Evolutionary conservation across 2,888 invertebrate species (phyloP).

Genomic region (Ormyrus labotus): DNA sequence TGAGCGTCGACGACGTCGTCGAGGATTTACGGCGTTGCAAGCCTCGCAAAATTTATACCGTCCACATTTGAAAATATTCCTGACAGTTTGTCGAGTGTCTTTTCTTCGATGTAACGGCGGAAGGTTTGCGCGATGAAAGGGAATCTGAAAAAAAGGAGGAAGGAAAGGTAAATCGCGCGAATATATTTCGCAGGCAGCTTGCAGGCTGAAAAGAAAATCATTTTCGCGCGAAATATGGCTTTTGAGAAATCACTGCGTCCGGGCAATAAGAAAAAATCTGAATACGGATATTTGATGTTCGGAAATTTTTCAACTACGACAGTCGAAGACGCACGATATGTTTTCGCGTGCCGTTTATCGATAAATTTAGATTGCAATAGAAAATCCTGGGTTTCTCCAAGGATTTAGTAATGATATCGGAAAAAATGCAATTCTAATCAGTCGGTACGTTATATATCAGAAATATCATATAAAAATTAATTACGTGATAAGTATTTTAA

Average conservation of each 20-base stretch:
- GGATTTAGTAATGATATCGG: too few species aligned
- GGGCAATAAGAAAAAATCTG: constrained; percentile 3
- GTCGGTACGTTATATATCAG: too few species aligned
- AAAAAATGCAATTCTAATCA: too few species aligned
- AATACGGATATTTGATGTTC: constrained; percentile 1
- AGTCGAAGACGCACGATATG: not conserved
- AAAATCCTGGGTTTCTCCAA: too few species aligned
- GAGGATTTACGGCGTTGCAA: not conserved
- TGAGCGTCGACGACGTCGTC: not conserved
- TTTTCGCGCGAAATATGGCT: constrained; percentile 25
- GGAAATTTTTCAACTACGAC: not conserved
- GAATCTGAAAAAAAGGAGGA: constrained; percentile 7
- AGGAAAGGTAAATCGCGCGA: constrained; percentile 24
- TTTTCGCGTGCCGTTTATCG: not conserved
- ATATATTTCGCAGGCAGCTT: constrained; percentile 24
- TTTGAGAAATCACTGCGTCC: constrained; percentile 13
- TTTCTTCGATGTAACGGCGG: constrained; percentile 9
- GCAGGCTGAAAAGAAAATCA: constrained; percentile 19
- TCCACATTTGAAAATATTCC: constrained; percentile 34
- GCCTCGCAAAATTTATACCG: constrained; percentile 17
- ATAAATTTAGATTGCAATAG: not conserved
- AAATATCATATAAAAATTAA: too few species aligned
- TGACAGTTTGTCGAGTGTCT: constrained; percentile 38
- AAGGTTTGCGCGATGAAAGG: not conserved
- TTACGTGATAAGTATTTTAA: too few species aligned